A percentile compares a stretch with the other conserved stretches of the same genome.
Conservation (phyloP, 35 echinoderm and acorn worm genomes). For the Amphiura filiformis region DNA sequence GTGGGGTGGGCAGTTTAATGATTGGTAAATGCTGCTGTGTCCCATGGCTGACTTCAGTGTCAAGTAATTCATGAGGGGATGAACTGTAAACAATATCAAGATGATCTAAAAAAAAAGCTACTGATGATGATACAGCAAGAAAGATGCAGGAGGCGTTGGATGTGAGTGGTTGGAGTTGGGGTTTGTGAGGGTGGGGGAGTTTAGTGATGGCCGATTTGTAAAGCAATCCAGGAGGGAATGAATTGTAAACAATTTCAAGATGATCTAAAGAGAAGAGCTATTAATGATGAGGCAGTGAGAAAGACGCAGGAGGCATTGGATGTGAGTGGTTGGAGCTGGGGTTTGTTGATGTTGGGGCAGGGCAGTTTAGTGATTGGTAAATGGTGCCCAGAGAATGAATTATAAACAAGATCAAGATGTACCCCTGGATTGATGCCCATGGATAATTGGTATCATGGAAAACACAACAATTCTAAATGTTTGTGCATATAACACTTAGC, state of each 20-base stretch:
- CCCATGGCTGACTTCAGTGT: too few species aligned
- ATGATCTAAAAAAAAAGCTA: neutral
- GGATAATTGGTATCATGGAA: too few species aligned
- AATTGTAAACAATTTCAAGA: conserved; percentile 98
- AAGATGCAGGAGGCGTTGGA: neutral
- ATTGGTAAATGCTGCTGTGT: too few species aligned
- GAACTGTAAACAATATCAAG: neutral
- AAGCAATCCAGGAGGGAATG: conserved; percentile 91
- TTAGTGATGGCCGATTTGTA: conserved; percentile 95
- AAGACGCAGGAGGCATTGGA: conserved; percentile 76
- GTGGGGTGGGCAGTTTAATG: too few species aligned
- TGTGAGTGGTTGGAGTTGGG: neutral
- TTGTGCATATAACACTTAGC: too few species aligned
- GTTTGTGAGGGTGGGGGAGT: too few species aligned
- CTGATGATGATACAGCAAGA: neutral
- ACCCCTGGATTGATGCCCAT: too few species aligned
- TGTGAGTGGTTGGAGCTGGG: conserved; percentile 26
- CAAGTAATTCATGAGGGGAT: neutral
- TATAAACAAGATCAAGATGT: neutral
- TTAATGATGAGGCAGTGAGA: conserved; percentile 77
- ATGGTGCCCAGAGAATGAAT: neutral
- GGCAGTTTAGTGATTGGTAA: too few species aligned
- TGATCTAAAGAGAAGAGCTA: conserved; percentile 55
- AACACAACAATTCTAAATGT: too few species aligned
- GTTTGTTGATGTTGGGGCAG: neutral